Conservation (phyloP, 2,113 vertebrate species). For the Sinocyclocheilus grahami region DNA sequence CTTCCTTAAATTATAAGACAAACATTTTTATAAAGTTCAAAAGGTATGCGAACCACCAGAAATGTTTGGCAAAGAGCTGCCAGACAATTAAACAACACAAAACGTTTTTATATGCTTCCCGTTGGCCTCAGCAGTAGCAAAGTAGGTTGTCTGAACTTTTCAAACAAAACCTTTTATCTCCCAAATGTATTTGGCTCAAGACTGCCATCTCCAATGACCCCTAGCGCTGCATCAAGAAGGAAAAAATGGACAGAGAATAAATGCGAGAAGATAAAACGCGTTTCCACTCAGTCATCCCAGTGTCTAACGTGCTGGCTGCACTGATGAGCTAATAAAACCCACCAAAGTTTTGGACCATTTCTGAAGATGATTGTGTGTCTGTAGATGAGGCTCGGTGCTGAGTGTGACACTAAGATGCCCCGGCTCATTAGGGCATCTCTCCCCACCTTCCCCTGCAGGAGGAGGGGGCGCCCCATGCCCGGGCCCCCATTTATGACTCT, state of each 20-base stretch:
- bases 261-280: slow-evolving; percentile 7
- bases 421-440: slow-evolving; percentile 64
- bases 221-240: slow-evolving; percentile 24
- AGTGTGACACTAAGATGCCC: slow-evolving; percentile 60
- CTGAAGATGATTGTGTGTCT: slow-evolving; percentile 56
- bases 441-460: slow-evolving; percentile 63
- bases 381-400: slow-evolving; percentile 65
- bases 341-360: slow-evolving; percentile 58
- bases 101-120: background rate
- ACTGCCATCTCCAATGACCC: slow-evolving; percentile 25
- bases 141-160: slow-evolving; percentile 1
- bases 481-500: slow-evolving; percentile 48
- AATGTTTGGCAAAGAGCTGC: background rate
- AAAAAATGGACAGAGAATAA: slow-evolving; percentile 30
- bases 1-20: background rate
- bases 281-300: slow-evolving; percentile 39
- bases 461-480: slow-evolving; percentile 45
- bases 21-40: background rate
- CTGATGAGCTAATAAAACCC: slow-evolving; percentile 58
- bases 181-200: slow-evolving; percentile 21
- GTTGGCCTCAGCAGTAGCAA: background rate
- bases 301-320: slow-evolving; percentile 45
- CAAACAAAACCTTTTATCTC: slow-evolving; percentile 19
- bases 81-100: background rate
- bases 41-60: background rate